phyloP scores from a whole-genome alignment of 2,888 invertebrate species.

The Drosophila subsilvestris region DNA sequence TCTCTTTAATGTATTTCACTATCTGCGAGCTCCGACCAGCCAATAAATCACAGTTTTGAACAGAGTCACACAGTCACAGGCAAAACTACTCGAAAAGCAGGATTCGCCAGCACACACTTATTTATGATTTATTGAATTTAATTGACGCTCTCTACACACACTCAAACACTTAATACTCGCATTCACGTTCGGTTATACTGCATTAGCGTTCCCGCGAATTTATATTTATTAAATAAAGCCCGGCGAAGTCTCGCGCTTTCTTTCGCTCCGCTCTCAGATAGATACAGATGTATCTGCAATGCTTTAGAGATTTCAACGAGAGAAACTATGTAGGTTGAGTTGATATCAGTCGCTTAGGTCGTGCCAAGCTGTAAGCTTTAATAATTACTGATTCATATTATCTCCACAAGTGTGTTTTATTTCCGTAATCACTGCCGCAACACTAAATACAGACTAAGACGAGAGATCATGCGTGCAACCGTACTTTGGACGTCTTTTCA shows the following conservation, averaged over 20 bases:
- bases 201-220: conserved; percentile 16
- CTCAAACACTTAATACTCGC: conserved; percentile 10
- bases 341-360: conserved; percentile 21
- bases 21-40: conserved; percentile 30
- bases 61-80: conserved; percentile 6
- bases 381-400: conserved; percentile 27
- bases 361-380: conserved; percentile 8
- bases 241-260: conserved; percentile 20
- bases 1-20: conserved; percentile 30
- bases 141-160: conserved; percentile 47
- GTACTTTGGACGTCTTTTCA: conserved; percentile 44
- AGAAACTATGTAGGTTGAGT: conserved; percentile 20
- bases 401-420: conserved; percentile 14
- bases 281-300: background rate
- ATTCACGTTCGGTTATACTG: conserved; percentile 2
- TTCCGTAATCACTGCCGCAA: conserved; percentile 20
- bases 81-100: conserved; percentile 15
- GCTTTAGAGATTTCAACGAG: conserved; percentile 18
- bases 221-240: conserved; percentile 40
- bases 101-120: conserved; percentile 34
- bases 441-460: background rate
- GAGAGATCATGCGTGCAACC: conserved; percentile 23
- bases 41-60: conserved; percentile 72
- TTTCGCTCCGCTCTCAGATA: conserved; percentile 18
- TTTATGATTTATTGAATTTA: conserved; percentile 57